Conservation (phyloP, 2,797 vertebrate genomes). For the Serranus cabrilla region DNA sequence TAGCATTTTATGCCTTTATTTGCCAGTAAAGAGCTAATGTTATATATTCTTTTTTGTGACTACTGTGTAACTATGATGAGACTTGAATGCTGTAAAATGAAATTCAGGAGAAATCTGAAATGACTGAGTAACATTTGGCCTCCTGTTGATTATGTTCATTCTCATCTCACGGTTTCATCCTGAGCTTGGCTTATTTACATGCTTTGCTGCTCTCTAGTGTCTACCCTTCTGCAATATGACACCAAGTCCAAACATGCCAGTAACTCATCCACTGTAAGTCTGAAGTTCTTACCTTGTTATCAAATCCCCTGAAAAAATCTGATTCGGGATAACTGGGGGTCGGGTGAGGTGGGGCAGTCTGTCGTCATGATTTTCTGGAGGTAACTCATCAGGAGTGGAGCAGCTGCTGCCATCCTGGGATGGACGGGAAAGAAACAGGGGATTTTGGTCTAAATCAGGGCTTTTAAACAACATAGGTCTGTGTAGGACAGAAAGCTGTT, state of each 20-base stretch:
- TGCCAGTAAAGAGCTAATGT: background rate
- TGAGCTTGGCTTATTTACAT: background rate
- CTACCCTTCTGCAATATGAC: background rate
- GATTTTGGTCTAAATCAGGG: background rate
- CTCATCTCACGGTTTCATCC: background rate
- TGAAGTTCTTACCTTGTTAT: conserved; percentile 84
- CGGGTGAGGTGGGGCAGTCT: conserved; percentile 49
- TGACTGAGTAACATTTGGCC: no score
- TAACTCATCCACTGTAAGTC: no score
- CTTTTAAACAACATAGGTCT: background rate
- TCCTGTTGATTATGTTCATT: background rate
- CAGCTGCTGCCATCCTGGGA: conserved; percentile 81
- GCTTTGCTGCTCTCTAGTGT: conserved; percentile 31
- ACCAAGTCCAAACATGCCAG: background rate
- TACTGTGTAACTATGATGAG: background rate
- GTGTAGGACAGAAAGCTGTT: background rate
- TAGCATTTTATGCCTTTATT: no score
- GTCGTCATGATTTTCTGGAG: conserved; percentile 59
- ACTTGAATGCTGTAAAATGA: no score
- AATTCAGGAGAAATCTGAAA: no score
- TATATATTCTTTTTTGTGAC: background rate
- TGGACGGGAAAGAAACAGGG: conserved; percentile 55
- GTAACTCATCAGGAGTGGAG: conserved; percentile 76
- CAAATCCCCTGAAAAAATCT: conserved; percentile 91
- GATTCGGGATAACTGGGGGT: conserved; percentile 87